Evolutionary conservation across 2,888 invertebrate genomes (phyloP), one percentile per base, ranked within the genome.

Genomic region (Dexiosoma caninum): DNA sequence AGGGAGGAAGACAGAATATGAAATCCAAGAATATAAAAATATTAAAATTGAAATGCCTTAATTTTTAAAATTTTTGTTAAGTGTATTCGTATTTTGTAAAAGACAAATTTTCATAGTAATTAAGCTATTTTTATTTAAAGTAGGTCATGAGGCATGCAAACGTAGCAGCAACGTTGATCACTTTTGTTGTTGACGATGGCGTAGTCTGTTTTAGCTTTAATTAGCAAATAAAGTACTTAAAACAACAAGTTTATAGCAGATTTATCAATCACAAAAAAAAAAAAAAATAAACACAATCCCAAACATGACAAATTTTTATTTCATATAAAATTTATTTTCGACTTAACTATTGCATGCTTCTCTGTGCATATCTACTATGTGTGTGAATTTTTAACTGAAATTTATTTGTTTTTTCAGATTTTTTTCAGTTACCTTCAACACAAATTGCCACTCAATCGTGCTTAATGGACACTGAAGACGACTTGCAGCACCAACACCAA

Each of bases 361-460:
- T 9, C 19, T 30, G 14, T 16, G 14, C 14, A 14, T 27, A n/a
- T 32, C 30, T 30, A n/a, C n/a, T n/a, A 30, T 27, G 2, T 46
- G 12, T 30, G 49, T n/a, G 14, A n/a, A n/a, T 66, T 40, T 44
- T 27, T 59, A 46, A 46, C 23, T 19, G 8, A 44, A 44, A 51
- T 35, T 30, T 9, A 27, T 51, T 77, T 51, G 64, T 60, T 6
- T 46, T 21, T 84, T 10, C 82, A 88, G 88, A 88, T 85, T 88
- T 88, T 79, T 88, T 88, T 76, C 85, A 86, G 16, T 77, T 88
- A 83, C 87, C 88, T 79, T 84, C 87, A 46, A 86, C 88, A 84
- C 87, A 88, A 85, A 83, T 88, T 83, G 87, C 86, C 51, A 88
- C 88, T 62, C 87, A 88, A 82, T 84, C 86, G 49, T 88, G 87